Base-by-base conservation (phyloP, 2,888 invertebrate genomes). In the Cybosia mesomella region DNA sequence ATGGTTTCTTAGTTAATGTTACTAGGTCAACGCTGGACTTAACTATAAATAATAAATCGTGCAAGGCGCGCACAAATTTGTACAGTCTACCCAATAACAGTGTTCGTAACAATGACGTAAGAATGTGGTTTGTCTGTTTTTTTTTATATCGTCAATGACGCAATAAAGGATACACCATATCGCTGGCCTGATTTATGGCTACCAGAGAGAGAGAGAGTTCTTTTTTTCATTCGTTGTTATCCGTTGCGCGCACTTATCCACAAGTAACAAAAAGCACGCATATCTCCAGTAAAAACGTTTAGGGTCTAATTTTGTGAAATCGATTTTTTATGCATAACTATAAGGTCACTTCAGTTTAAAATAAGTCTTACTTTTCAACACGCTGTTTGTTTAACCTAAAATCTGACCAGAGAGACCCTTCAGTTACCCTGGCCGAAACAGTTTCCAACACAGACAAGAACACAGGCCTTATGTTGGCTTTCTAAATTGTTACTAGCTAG, bases 1-100 rank as follows among this genome's bases (percentile, higher is more conserved):
- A 59, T 68, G 59, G 39, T 64, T 60, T 60, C 59, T 64, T 55
- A 53, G 54, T 60, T 64, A 69, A 71, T 71, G 68, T 53, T 39
- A 63, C 60, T 69, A 60, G 61, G 53, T 73, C 67, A 60, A 21
- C 36, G 64, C 32, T 68, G 54, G 59, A 53, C 49, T 58, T 60
- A 64, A 53, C 64, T 67, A 28, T 63, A 54, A 63, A 64, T 68
- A 36, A 58, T 63, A 58, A 54, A 58, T 54, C 59, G 62, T 57
- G 62, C 36, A 68, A 58, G 60, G 59, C 54, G 34, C 28, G 28
- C 9, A 11, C 15, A 28, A 21, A 55, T 59, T 39, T 24, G 15
- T 43, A 58, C 21, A 21, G 18, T 22, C 18, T 36, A 55, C 32
- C 5, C 62, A 39, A 24, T 63, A 64, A 55, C 36, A 55, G 21